Percentiles rank a stretch among this genome's conserved stretches.
These are phyloP conservation scores for Amiota communis DNA, from an alignment of 2,888 invertebrate species.

Conservation along the genomic window DNA sequence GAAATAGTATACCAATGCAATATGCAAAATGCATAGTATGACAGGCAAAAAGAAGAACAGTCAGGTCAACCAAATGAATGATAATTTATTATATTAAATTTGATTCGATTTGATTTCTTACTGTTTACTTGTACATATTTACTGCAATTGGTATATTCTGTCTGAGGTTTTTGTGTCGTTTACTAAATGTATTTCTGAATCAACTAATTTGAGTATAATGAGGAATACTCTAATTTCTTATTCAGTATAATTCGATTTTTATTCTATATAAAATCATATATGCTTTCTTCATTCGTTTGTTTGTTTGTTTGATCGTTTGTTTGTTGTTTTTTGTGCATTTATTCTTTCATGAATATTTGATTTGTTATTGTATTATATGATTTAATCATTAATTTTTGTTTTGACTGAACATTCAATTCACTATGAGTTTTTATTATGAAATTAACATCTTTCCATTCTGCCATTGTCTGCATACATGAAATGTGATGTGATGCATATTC, in stretches of 20 bases:
- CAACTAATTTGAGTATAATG: conserved; percentile 17
- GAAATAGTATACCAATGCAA: conserved; percentile 21
- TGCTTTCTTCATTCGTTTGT: conserved; percentile 30
- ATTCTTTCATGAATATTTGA: conserved; percentile 40
- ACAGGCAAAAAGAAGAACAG: no score
- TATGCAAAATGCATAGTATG: background rate
- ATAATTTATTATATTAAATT: background rate
- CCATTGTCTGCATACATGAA: no score
- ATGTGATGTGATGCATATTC: no score
- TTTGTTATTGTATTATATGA: background rate
- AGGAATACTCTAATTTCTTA: background rate
- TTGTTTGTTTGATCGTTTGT: conserved; percentile 35
- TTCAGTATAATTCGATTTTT: conserved; percentile 5
- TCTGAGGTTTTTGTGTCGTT: background rate
- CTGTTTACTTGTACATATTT: background rate
- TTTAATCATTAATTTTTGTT: no score
- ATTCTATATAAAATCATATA: background rate
- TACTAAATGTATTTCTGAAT: background rate
- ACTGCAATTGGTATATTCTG: conserved; percentile 13
- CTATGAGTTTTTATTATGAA: no score
- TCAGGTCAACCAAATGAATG: no score
- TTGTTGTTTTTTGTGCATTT: conserved; percentile 37
- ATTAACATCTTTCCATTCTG: no score
- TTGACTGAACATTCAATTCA: no score
- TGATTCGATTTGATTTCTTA: conserved; percentile 14